Conservation (phyloP, 2,797 vertebrate species). For the Anolis apletophallus region DNA sequence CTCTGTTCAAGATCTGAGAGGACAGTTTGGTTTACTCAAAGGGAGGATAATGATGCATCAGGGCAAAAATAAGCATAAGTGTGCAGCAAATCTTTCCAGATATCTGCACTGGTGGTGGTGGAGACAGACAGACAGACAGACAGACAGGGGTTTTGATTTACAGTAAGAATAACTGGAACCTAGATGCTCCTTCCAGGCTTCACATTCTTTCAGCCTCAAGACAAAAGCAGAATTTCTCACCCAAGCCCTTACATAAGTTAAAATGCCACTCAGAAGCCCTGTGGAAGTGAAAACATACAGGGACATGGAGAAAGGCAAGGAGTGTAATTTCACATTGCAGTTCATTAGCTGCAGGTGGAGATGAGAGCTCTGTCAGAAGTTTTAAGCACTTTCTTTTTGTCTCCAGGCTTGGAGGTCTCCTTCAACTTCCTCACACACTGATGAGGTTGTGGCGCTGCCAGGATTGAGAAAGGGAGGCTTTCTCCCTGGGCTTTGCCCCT, state of each 20-base stretch:
- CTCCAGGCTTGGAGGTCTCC: not conserved
- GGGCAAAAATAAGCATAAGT: not conserved
- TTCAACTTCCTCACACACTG: not conserved
- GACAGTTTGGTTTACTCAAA: not conserved
- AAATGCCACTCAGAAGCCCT: not conserved
- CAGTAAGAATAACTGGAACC: not conserved
- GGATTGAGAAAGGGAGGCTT: not conserved
- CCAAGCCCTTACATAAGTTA: not conserved
- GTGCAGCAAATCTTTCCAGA: not conserved
- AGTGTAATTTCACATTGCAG: not conserved
- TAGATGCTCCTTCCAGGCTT: not conserved
- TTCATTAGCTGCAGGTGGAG: constrained; percentile 6
- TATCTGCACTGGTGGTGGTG: not conserved
- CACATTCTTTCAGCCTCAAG: not conserved
- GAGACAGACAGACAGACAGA: too few relatives aligned
- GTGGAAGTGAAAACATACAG: not conserved
- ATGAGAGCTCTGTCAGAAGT: not conserved
- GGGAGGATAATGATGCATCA: not conserved
- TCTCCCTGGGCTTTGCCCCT: not conserved
- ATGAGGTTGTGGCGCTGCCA: not conserved
- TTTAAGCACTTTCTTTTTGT: not conserved
- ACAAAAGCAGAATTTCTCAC: not conserved
- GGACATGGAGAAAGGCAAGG: not conserved
- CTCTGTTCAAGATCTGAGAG: not conserved
- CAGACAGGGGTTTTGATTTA: not conserved